phyloP scores from a whole-genome alignment of 2,888 invertebrate species.

The Melanophora roralis region DNA sequence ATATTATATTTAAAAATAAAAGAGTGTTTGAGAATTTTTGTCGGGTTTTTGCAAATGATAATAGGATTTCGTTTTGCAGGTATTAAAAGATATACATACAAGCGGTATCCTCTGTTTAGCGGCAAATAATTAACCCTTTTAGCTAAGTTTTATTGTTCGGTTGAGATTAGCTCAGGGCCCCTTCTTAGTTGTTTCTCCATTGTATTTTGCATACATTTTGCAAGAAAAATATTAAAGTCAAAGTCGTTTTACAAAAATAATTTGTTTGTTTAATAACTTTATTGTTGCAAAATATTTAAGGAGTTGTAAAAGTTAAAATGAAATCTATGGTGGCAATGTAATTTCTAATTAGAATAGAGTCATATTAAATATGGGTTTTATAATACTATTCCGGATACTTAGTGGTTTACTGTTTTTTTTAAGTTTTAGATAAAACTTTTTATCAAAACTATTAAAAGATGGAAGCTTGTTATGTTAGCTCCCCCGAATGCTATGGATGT shows the following conservation, averaged over 20 bases:
- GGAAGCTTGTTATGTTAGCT: too few species aligned
- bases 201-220: neutral
- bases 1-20: neutral
- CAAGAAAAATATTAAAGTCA: slow-evolving; percentile 63
- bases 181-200: slow-evolving; percentile 29
- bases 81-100: slow-evolving; percentile 4
- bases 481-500: too few species aligned
- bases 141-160: slow-evolving; percentile 68
- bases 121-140: slow-evolving; percentile 74
- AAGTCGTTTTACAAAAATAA: slow-evolving; percentile 67
- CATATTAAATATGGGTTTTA: too few species aligned
- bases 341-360: neutral
- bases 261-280: slow-evolving; percentile 67
- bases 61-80: slow-evolving; percentile 5
- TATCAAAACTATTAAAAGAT: too few species aligned
- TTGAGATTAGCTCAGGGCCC: slow-evolving; percentile 50
- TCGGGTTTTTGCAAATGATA: slow-evolving; percentile 36
- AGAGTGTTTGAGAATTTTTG: slow-evolving; percentile 20
- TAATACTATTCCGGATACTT: too few species aligned
- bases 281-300: neutral
- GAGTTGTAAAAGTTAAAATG: neutral
- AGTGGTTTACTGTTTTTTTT: too few species aligned
- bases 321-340: neutral
- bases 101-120: slow-evolving; percentile 47
- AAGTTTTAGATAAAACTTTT: too few species aligned